Evolutionary conservation across 2,113 vertebrate species (phyloP).

Genomic region (Melanocharis versteri): DNA sequence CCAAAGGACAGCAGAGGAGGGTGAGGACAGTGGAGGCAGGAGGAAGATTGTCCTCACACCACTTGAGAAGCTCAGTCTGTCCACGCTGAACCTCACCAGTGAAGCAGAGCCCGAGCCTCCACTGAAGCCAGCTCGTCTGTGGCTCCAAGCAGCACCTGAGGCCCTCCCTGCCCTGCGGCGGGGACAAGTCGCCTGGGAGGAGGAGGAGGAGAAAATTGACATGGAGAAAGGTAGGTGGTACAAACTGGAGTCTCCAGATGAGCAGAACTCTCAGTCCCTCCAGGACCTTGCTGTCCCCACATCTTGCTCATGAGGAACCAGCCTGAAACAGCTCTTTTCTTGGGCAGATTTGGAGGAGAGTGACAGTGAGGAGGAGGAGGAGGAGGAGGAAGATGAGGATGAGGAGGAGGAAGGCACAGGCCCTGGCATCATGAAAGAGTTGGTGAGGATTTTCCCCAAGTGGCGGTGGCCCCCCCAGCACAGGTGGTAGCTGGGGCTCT

Average conservation of each 20-base stretch:
- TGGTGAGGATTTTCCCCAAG: slow-evolving; percentile 5
- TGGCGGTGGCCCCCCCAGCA: not conserved
- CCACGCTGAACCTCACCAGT: slow-evolving; percentile 74
- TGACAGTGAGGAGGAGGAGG: slow-evolving; percentile 9
- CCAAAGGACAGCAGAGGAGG: not conserved
- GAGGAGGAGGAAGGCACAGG: not conserved
- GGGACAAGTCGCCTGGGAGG: not conserved
- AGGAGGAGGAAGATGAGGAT: not conserved
- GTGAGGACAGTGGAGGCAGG: slow-evolving; percentile 10
- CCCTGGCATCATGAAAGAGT: not conserved
- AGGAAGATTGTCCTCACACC: slow-evolving; percentile 66
- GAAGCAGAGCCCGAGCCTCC: slow-evolving; percentile 57
- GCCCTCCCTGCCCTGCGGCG: not conserved
- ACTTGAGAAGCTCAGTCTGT: slow-evolving; percentile 77
- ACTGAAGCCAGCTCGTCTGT: not conserved
- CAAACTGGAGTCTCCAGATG: not conserved
- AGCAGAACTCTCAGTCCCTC: not conserved
- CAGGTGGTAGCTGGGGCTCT: not conserved
- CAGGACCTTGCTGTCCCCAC: not conserved
- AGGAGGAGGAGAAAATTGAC: not conserved
- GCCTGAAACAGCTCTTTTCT: not conserved
- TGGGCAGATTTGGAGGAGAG: not conserved
- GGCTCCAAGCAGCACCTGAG: not conserved
- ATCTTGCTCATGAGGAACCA: not conserved
- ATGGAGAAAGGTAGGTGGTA: not conserved